Percentiles rank a stretch among this genome's conserved stretches.
phyloP scores from a whole-genome alignment of 2,797 vertebrate genomes.

The Acipenser oxyrinchus region DNA sequence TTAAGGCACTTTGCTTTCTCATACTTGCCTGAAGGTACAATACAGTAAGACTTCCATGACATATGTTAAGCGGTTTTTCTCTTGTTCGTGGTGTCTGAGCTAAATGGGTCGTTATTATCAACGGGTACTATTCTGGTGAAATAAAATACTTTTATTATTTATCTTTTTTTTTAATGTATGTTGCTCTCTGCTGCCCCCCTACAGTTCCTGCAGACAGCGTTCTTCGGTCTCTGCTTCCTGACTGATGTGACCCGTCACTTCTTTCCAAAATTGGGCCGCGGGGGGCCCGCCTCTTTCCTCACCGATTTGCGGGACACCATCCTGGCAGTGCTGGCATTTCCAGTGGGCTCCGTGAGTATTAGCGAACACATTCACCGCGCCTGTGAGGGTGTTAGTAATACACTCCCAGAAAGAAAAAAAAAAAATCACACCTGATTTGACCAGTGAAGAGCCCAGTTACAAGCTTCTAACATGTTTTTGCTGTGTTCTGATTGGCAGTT shows the following conservation, averaged over 20 bases:
- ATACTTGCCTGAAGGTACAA: too few species aligned
- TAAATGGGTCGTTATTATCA: not conserved
- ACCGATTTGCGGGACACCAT: slow-evolving; percentile 25
- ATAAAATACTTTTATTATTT: not conserved
- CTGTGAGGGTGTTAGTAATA: not conserved
- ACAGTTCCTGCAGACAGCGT: slow-evolving; percentile 36
- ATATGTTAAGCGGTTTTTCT: not conserved
- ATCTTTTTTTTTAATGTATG: not conserved
- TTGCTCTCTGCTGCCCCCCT: not conserved
- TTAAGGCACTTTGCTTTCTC: too few species aligned
- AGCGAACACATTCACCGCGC: not conserved
- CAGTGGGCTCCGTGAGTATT: slow-evolving; percentile 35
- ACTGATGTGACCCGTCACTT: slow-evolving; percentile 25
- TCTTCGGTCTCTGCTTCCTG: slow-evolving; percentile 32
- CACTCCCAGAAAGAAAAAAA: not conserved
- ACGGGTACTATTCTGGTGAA: not conserved
- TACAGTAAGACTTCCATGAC: not conserved
- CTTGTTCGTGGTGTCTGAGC: not conserved
- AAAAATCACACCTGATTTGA: not conserved
- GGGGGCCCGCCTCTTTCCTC: slow-evolving; percentile 18
- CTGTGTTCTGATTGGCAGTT: slow-evolving; percentile 30
- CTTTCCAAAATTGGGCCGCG: slow-evolving; percentile 14
- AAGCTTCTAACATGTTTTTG: slow-evolving; percentile 1
- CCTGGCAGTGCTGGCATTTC: slow-evolving; percentile 37
- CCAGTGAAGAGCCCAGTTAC: not conserved